Conservation (phyloP, 2,888 invertebrate species). For the Apamea anceps region DNA sequence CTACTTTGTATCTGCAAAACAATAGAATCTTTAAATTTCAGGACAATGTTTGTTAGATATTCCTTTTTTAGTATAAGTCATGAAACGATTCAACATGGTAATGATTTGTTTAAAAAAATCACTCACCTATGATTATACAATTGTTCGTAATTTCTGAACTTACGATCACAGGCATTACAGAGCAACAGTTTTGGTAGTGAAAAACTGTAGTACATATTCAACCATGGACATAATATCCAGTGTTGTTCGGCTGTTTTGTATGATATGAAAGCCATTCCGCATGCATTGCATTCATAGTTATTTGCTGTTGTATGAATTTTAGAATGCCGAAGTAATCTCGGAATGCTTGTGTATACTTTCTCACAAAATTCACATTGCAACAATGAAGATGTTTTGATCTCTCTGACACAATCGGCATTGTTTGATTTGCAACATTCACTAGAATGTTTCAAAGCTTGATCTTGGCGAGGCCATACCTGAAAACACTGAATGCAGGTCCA, state of each 20-base stretch:
- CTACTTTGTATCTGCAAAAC: slow-evolving; percentile 83
- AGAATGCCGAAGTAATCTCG: slow-evolving; percentile 83
- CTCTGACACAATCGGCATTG: slow-evolving; percentile 77
- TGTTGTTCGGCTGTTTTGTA: slow-evolving; percentile 85
- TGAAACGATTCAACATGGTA: neutral
- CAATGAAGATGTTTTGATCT: slow-evolving; percentile 86
- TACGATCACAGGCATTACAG: slow-evolving; percentile 87
- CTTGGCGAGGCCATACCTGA: slow-evolving; percentile 87
- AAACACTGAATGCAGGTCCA: slow-evolving; percentile 88
- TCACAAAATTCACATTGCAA: slow-evolving; percentile 88
- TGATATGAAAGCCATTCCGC: slow-evolving; percentile 80
- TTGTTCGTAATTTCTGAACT: slow-evolving; percentile 87
- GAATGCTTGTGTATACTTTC: slow-evolving; percentile 87
- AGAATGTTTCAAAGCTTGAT: slow-evolving; percentile 82
- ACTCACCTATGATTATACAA: slow-evolving; percentile 86
- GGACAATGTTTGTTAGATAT: neutral
- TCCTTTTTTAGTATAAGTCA: neutral
- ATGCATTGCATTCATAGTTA: slow-evolving; percentile 92
- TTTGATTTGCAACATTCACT: slow-evolving; percentile 79
- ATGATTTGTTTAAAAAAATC: neutral
- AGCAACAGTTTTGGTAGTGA: slow-evolving; percentile 84
- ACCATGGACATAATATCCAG: slow-evolving; percentile 84
- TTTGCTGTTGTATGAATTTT: slow-evolving; percentile 91
- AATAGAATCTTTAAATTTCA: slow-evolving; percentile 7
- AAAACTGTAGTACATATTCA: slow-evolving; percentile 82